phyloP scores from a whole-genome alignment of 2,888 invertebrate genomes.

The Apamea epomidion region DNA sequence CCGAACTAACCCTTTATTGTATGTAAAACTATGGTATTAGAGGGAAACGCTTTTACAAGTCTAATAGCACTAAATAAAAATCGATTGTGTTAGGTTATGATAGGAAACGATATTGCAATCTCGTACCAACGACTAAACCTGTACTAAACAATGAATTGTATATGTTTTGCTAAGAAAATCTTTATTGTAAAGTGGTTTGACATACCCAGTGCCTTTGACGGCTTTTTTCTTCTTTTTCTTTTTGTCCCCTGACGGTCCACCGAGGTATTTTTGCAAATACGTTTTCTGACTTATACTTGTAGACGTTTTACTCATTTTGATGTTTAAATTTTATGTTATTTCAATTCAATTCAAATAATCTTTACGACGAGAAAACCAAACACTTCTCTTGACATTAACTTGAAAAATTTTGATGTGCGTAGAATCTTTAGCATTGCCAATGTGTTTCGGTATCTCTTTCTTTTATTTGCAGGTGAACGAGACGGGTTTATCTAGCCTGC shows the following conservation, averaged over 20 bases:
- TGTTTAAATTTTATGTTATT: not conserved
- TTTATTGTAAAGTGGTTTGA: not conserved
- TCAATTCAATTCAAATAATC: not conserved
- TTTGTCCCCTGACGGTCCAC: constrained; percentile 91
- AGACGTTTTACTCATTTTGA: constrained; percentile 78
- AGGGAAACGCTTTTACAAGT: constrained; percentile 1
- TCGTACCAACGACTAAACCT: not conserved
- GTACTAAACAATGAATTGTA: not conserved
- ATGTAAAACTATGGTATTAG: not conserved
- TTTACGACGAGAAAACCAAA: constrained; percentile 5
- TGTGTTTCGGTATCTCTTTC: constrained; percentile 21
- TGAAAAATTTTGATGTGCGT: not conserved
- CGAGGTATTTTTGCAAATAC: constrained; percentile 94
- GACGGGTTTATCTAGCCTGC: not conserved
- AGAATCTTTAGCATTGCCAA: constrained; percentile 9
- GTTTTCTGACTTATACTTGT: constrained; percentile 93
- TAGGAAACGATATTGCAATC: not conserved
- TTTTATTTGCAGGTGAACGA: not conserved
- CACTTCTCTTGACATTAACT: constrained; percentile 13
- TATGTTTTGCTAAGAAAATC: not conserved
- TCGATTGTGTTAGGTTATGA: not conserved
- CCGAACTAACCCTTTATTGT: constrained; percentile 3
- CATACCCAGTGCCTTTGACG: constrained; percentile 84
- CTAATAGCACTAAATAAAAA: not conserved
- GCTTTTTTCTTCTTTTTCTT: constrained; percentile 92